Percentiles rank a stretch among this genome's conserved stretches.
phyloP scores from a whole-genome alignment of 2,797 vertebrate species.

The Zalophus californianus region DNA sequence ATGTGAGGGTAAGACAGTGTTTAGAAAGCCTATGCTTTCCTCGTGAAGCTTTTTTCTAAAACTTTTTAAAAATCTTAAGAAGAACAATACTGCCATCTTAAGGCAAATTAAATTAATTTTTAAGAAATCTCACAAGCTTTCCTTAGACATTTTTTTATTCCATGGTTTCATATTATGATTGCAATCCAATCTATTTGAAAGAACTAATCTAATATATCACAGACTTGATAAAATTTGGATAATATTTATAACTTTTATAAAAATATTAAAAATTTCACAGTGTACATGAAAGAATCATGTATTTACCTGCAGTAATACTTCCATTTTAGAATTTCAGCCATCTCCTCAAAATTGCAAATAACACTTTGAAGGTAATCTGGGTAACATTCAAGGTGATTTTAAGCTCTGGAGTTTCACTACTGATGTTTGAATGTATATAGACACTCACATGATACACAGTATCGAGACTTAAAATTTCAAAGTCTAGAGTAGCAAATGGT shows the following conservation, averaged over 20 bases:
- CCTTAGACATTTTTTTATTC: background rate
- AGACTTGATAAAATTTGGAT: background rate
- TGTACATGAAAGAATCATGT: background rate
- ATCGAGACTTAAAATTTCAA: background rate
- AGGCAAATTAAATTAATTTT: conserved; percentile 76
- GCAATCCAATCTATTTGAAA: background rate
- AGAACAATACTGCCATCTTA: conserved; percentile 89
- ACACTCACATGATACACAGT: background rate
- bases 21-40: conserved; percentile 49
- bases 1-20: background rate
- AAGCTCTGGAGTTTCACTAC: background rate
- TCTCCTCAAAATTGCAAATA: background rate
- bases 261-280: background rate
- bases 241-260: background rate
- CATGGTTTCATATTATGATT: background rate
- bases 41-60: conserved; percentile 47
- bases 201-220: background rate
- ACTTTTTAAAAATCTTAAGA: conserved; percentile 74
- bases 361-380: background rate
- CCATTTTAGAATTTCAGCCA: background rate
- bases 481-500: background rate
- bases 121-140: background rate
- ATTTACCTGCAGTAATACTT: background rate
- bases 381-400: background rate
- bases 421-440: background rate